phyloP scores from a whole-genome alignment of 2,888 invertebrate species.

The Mamestra brassicae region DNA sequence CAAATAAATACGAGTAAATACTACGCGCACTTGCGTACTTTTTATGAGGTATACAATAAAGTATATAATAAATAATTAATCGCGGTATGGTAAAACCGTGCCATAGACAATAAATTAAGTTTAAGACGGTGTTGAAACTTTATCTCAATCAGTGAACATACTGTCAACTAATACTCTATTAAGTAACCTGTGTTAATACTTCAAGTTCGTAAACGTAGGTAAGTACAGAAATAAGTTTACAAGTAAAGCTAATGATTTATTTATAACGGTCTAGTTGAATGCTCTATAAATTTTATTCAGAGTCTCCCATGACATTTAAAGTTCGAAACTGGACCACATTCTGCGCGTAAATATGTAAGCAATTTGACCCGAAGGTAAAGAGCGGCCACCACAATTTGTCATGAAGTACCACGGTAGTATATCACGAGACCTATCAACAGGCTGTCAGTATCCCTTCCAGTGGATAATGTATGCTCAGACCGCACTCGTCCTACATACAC shows the following conservation, averaged over 20 bases:
- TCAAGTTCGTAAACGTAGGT: constrained; percentile 5
- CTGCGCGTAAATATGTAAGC: constrained; percentile 42
- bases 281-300: constrained; percentile 11
- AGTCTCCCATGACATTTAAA: constrained; percentile 59
- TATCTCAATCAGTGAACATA: constrained; percentile 11
- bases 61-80: too few relatives aligned
- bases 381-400: constrained; percentile 42
- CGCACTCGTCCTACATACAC: constrained; percentile 86
- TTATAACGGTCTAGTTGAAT: constrained; percentile 29
- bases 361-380: constrained; percentile 49
- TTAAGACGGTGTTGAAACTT: not conserved
- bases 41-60: too few relatives aligned
- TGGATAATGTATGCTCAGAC: constrained; percentile 70
- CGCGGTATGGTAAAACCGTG: not conserved
- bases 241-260: constrained; percentile 35
- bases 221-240: not conserved
- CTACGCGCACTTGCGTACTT: too few relatives aligned
- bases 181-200: not conserved
- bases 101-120: constrained; percentile 20
- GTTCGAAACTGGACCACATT: constrained; percentile 47
- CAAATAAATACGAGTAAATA: too few relatives aligned
- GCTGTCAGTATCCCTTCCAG: constrained; percentile 79
- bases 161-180: constrained; percentile 3
- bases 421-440: constrained; percentile 64
- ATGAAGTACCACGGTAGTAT: constrained; percentile 44